Conservation (phyloP, 2,113 vertebrate genomes). For the Myotis lucifugus region DNA sequence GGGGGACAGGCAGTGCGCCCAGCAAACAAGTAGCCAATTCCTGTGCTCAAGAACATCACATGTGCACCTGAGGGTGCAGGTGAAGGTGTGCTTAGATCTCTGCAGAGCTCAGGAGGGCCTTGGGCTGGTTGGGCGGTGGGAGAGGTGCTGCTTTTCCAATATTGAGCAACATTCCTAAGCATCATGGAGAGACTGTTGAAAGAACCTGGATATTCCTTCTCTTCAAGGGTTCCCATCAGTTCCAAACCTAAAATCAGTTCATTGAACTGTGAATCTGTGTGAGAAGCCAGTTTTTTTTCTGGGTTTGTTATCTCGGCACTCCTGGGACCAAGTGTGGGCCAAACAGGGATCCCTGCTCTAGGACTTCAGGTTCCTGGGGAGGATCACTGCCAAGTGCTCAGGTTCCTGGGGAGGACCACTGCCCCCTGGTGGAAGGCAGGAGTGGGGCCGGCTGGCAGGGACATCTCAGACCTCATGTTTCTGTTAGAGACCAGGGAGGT, state of each 20-base stretch:
- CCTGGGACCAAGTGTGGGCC: too few relatives aligned
- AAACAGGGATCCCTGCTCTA: background rate
- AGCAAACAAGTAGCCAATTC: background rate
- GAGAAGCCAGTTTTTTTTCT: background rate
- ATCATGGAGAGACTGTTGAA: background rate
- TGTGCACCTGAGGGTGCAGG: background rate
- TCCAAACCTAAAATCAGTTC: background rate
- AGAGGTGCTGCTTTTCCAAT: background rate
- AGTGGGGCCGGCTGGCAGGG: background rate
- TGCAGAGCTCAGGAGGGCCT: background rate
- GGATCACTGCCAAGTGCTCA: background rate
- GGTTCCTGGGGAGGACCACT: background rate
- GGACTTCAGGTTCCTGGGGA: too few relatives aligned
- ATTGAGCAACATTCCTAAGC: background rate
- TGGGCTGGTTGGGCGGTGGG: background rate
- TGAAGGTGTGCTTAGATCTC: background rate
- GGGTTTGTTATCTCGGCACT: background rate
- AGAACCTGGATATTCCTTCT: background rate
- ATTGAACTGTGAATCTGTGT: background rate
- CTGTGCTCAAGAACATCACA: slow-evolving; percentile 67
- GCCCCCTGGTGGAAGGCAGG: background rate
- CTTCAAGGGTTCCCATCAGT: background rate
- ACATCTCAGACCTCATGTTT: background rate
- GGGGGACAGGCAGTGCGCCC: fast-evolving
- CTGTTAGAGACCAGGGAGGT: background rate